Base-by-base conservation (phyloP, 2,113 vertebrate genomes). In the Micronisus gabar region DNA sequence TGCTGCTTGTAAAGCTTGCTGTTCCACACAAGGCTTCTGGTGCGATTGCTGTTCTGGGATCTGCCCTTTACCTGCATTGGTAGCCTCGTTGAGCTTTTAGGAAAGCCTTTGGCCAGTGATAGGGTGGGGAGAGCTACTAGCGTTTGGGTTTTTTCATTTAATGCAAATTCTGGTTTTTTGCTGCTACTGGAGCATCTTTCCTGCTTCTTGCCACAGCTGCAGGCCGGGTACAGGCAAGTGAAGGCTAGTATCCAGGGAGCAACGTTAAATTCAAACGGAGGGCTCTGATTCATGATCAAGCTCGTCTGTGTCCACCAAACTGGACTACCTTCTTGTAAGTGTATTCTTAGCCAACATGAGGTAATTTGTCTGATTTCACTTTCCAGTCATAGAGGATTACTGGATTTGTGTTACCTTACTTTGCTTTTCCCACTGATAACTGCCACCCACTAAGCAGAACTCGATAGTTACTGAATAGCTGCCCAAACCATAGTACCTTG, bases 141-240 rank as follows among this genome's bases (percentile, higher is more conserved):
- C 23, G 13, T 47, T 63, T 71, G 15, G 10, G 15, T 90, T 92
- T 86, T 59, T 86, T 82, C 4, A 15, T 55, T 80, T 71, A 72
- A 25, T 87, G 55, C 15, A 70, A 71, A 71, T 82, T 50, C 4
- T 32, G 7, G 2, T 2, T 25, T 72, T 63, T 66, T 76, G 10
- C 59, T 63, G 29, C 18, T 81, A 13, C 30, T 61, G 56, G 20
- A 59, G 13, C 30, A 50, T 71, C 25, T 75, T 86, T 63, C 6
- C 30, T 38, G 25, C 56, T 70, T n/a, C 43, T 52, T 73, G 41
- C 18, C 43, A 13, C 40, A 43, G 41, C 45, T 47, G 32, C 11
- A 14, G 53, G 30, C 52, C 18, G 27, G 6, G 15, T 52, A 56
- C 30, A 47, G 62, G 40, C 0, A 0, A 48, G 22, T 0, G 0